These are phyloP conservation scores for Monoplex corrugatus DNA, from an alignment of 2,888 invertebrate species.

Conservation along the genomic window DNA sequence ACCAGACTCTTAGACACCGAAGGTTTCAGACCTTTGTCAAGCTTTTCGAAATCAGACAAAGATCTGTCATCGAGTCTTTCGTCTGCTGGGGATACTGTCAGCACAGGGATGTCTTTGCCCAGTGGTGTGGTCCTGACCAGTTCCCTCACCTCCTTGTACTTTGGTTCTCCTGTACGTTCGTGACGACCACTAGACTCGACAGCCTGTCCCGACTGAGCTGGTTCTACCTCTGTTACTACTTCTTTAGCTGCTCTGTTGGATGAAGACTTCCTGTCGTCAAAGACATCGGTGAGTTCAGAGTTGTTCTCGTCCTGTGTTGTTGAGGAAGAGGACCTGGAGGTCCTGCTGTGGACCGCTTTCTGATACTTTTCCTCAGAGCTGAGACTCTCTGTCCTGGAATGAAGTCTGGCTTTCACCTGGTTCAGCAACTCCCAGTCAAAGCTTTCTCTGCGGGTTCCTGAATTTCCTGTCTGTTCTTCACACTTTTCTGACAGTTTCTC, in stretches of 20 bases:
- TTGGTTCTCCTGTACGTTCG: not conserved
- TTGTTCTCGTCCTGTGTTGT: not conserved
- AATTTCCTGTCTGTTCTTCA: not conserved
- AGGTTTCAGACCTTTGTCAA: constrained; percentile 40
- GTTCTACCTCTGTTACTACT: not conserved
- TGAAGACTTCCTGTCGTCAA: not conserved
- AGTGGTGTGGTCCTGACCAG: not conserved
- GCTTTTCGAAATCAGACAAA: constrained; percentile 40
- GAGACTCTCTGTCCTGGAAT: constrained; percentile 47
- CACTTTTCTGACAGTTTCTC: not conserved
- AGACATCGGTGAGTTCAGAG: not conserved
- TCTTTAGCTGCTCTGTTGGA: not conserved
- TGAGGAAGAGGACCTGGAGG: constrained; percentile 6
- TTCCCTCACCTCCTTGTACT: constrained; percentile 20
- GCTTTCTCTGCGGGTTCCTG: constrained; percentile 7
- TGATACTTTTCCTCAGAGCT: constrained; percentile 37
- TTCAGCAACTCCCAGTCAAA: constrained; percentile 50
- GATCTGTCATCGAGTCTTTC: not conserved
- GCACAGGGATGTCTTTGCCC: not conserved
- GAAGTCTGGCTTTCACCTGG: constrained; percentile 54
- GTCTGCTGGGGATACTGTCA: not conserved
- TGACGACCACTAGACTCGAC: not conserved
- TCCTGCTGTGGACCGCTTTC: not conserved
- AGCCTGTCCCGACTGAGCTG: not conserved
- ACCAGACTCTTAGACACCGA: constrained; percentile 46